phyloP scores from a whole-genome alignment of 2,797 vertebrate genomes.

The Balearica regulorum region DNA sequence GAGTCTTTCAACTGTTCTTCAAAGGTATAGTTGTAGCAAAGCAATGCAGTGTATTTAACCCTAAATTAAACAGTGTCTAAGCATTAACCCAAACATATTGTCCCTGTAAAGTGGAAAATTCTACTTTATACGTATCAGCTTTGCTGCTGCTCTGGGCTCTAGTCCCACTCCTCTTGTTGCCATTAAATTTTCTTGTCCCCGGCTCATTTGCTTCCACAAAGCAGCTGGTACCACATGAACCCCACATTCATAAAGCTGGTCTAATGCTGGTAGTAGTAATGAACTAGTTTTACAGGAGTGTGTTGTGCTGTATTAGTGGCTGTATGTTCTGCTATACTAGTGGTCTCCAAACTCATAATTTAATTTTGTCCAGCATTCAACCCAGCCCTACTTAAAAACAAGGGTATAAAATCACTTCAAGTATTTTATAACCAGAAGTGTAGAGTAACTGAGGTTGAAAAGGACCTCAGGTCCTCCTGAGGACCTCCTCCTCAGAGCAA shows the following conservation, averaged over 20 bases:
- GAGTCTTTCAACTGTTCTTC: no score
- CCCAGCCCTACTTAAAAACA: background rate
- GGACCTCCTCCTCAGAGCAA: background rate
- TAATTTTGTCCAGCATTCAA: background rate
- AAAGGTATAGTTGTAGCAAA: no score
- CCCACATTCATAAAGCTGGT: background rate
- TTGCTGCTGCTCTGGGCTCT: background rate
- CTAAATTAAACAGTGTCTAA: no score
- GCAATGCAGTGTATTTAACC: no score
- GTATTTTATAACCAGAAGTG: background rate
- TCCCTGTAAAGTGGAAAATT: no score
- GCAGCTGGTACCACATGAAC: background rate
- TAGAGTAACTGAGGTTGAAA: background rate
- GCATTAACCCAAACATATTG: no score
- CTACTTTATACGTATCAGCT: no score
- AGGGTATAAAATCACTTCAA: background rate
- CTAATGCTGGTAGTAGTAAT: rapidly evolving
- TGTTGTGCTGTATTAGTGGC: background rate
- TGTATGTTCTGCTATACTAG: background rate
- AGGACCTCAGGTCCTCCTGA: background rate
- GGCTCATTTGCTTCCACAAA: background rate
- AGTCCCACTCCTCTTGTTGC: background rate
- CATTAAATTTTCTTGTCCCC: background rate
- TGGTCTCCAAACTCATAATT: background rate
- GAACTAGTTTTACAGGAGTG: background rate